Conservation (phyloP, 2,797 vertebrate species). For the Limosa lapponica region DNA sequence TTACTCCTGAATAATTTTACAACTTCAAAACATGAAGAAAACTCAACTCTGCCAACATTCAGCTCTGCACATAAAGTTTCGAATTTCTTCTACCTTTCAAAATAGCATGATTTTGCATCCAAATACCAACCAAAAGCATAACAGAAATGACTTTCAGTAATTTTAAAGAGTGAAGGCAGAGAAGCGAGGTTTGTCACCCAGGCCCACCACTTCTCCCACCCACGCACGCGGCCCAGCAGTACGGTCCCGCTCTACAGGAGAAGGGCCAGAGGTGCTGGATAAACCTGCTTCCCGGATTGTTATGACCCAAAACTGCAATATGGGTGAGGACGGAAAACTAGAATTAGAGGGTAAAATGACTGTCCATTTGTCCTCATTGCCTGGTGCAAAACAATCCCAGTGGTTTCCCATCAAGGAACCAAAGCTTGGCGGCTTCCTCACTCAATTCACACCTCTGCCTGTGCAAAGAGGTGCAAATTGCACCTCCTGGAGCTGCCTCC, state of each 20-base stretch:
- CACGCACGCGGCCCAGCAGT: fast-evolving
- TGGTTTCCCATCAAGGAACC: neutral
- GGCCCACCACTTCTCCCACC: neutral
- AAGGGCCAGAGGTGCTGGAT: neutral
- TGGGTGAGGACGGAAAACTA: fast-evolving
- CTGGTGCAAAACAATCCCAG: neutral
- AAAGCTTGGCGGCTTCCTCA: neutral
- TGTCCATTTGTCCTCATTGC: neutral
- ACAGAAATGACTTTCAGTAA: neutral
- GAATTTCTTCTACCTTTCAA: neutral
- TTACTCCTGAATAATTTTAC: neutral
- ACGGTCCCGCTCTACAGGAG: fast-evolving
- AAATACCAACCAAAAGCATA: neutral
- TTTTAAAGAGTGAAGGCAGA: neutral
- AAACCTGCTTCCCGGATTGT: neutral
- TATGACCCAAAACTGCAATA: neutral
- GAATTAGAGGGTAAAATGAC: neutral
- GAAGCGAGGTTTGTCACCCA: neutral
- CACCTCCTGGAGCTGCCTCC: conserved; percentile 12
- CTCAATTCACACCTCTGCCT: conserved; percentile 8
- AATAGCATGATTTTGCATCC: neutral
- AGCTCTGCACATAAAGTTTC: neutral
- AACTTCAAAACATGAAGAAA: neutral
- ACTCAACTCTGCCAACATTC: neutral
- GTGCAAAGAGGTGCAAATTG: neutral